phyloP scores from a whole-genome alignment of 2,113 vertebrate genomes.

The Cryptotis parvus region DNA sequence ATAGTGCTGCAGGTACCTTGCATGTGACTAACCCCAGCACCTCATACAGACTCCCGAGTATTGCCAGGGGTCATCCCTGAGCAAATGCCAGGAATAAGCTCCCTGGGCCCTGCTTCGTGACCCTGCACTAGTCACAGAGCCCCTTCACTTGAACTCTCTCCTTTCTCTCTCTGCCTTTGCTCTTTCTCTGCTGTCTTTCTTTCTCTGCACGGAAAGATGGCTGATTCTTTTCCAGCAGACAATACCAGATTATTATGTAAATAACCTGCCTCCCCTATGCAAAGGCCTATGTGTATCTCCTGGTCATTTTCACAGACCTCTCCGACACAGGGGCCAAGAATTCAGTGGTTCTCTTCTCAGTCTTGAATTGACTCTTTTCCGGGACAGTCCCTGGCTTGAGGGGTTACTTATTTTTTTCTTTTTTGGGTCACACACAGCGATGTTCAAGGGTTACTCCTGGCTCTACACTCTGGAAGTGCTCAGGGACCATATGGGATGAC shows the following conservation, averaged over 20 bases:
- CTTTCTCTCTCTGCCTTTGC: neutral
- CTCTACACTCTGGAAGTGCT: too few relatives aligned
- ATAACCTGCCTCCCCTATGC: neutral
- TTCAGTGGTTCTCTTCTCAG: slow-evolving; percentile 13
- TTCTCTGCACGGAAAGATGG: neutral
- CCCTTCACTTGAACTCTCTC: neutral
- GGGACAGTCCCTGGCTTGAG: slow-evolving; percentile 12
- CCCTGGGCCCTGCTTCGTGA: neutral
- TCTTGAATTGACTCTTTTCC: slow-evolving; percentile 28
- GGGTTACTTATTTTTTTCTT: too few relatives aligned
- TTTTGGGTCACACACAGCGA: too few relatives aligned
- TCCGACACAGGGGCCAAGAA: slow-evolving; percentile 28
- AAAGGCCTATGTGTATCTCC: neutral
- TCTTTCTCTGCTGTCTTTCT: neutral
- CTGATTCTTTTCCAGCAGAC: slow-evolving; percentile 7
- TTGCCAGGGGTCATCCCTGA: too few relatives aligned
- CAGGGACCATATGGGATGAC: too few relatives aligned
- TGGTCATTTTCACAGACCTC: slow-evolving; percentile 1
- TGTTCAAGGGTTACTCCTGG: too few relatives aligned
- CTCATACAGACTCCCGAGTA: too few relatives aligned
- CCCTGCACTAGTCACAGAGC: neutral
- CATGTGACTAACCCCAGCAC: too few relatives aligned
- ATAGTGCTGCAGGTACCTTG: too few relatives aligned
- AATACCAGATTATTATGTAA: neutral
- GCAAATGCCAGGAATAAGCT: too few relatives aligned